Conservation (phyloP, 1,140 invertebrate genomes). For the Papilio glaucus region DNA sequence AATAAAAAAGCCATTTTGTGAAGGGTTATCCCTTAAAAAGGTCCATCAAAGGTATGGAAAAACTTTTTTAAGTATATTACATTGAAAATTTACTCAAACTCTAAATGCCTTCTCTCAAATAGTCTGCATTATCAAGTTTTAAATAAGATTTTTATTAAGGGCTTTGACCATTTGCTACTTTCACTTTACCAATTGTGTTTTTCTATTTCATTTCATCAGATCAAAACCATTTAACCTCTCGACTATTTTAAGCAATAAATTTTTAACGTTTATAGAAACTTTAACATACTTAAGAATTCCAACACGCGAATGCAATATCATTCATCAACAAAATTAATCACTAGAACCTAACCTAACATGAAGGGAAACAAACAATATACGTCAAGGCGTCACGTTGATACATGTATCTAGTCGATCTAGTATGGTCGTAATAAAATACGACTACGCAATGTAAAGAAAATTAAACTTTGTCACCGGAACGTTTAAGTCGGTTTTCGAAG, state of each 20-base stretch:
- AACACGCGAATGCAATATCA: neutral
- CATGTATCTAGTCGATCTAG: neutral
- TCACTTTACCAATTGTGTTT: no score
- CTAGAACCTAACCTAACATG: conserved; percentile 2
- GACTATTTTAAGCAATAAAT: no score
- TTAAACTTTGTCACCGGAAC: neutral
- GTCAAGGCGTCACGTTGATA: conserved; percentile 10
- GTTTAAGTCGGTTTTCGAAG: neutral
- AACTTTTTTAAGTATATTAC: conserved; percentile 15
- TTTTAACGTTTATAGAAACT: neutral
- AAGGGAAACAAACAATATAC: conserved; percentile 12
- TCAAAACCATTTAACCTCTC: neutral
- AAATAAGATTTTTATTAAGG: neutral
- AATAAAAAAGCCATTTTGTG: neutral
- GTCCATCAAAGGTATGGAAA: neutral
- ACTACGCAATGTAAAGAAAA: neutral
- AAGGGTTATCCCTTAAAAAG: neutral
- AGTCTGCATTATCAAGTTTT: neutral
- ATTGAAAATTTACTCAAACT: conserved; percentile 9
- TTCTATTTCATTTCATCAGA: no score
- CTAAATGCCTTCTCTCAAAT: neutral
- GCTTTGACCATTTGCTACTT: neutral
- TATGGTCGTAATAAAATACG: neutral
- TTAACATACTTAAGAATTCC: neutral
- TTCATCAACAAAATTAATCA: conserved; percentile 11